phyloP scores from a whole-genome alignment of 2,888 invertebrate genomes.

The Platycheirus rosarum region DNA sequence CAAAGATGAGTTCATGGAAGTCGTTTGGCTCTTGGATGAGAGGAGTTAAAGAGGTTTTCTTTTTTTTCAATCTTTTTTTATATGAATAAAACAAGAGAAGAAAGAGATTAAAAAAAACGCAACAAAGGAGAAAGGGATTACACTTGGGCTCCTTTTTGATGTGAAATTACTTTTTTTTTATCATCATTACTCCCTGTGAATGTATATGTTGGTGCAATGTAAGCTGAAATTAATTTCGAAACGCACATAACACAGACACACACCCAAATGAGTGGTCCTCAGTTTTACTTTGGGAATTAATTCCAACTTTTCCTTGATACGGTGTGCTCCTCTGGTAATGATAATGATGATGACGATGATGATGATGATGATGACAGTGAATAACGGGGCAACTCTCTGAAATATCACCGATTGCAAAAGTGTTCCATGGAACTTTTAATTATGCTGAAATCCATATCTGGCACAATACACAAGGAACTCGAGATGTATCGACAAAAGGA shows the following conservation, averaged over 20 bases:
- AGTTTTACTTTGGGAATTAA: slow-evolving; percentile 38
- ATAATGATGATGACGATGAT: slow-evolving; percentile 24
- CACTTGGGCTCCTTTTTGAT: slow-evolving; percentile 52
- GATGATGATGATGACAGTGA: slow-evolving; percentile 27
- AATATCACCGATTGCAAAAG: slow-evolving; percentile 58
- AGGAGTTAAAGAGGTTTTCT: slow-evolving; percentile 34
- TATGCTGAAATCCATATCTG: slow-evolving; percentile 54
- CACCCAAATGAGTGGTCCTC: not conserved
- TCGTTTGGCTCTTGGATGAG: slow-evolving; percentile 38
- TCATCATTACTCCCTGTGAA: not conserved
- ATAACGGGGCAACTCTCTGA: slow-evolving; percentile 18
- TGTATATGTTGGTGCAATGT: slow-evolving; percentile 18
- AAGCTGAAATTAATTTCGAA: slow-evolving; percentile 48
- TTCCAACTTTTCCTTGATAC: slow-evolving; percentile 11
- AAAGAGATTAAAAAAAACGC: slow-evolving; percentile 30
- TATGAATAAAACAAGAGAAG: slow-evolving; percentile 23
- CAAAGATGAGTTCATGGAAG: slow-evolving; percentile 35
- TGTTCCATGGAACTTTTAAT: slow-evolving; percentile 47
- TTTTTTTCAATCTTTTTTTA: slow-evolving; percentile 6
- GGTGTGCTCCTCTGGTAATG: slow-evolving; percentile 14
- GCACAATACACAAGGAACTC: slow-evolving; percentile 21
- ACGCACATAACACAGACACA: slow-evolving; percentile 2
- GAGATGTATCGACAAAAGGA: slow-evolving; percentile 8
- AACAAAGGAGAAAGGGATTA: not conserved
- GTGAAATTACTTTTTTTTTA: slow-evolving; percentile 57